A percentile compares a stretch with the other conserved stretches of the same genome.
Conservation (phyloP, 92 coral and sea anemone species). For the Nematostella vectensis region DNA sequence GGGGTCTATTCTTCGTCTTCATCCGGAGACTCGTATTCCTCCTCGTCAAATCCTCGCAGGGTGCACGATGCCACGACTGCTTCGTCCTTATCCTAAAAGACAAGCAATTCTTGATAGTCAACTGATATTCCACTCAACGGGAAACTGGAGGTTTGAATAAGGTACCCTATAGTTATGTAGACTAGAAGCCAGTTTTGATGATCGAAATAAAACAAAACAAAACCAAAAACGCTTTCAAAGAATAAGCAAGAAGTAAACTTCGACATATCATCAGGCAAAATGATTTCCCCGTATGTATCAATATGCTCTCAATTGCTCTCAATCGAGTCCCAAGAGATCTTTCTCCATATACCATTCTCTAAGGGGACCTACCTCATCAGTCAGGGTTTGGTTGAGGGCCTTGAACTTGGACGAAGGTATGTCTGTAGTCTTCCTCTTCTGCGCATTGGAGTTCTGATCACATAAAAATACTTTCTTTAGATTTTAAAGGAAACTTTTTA, state of each 20-base stretch:
- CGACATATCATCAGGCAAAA: too few relatives aligned
- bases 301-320: too few relatives aligned
- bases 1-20: constrained; percentile 53
- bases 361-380: constrained; percentile 49
- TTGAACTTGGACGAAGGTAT: constrained; percentile 52
- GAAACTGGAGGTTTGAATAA: not conserved
- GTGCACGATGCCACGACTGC: constrained; percentile 83
- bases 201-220: too few relatives aligned
- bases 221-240: too few relatives aligned
- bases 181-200: too few relatives aligned
- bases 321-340: too few relatives aligned
- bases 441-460: constrained; percentile 22
- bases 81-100: constrained; percentile 85
- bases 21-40: constrained; percentile 80
- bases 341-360: too few relatives aligned
- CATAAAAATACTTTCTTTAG: not conserved
- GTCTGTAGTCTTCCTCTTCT: constrained; percentile 51
- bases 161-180: not conserved
- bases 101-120: too few relatives aligned
- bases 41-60: constrained; percentile 74
- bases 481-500: too few relatives aligned
- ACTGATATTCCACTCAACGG: not conserved
- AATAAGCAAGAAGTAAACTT: too few relatives aligned
- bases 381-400: constrained; percentile 44
- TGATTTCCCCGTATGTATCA: too few relatives aligned